Evolutionary conservation across 1,140 invertebrate species (phyloP).

Genomic region (Drosophila mojavensis): DNA sequence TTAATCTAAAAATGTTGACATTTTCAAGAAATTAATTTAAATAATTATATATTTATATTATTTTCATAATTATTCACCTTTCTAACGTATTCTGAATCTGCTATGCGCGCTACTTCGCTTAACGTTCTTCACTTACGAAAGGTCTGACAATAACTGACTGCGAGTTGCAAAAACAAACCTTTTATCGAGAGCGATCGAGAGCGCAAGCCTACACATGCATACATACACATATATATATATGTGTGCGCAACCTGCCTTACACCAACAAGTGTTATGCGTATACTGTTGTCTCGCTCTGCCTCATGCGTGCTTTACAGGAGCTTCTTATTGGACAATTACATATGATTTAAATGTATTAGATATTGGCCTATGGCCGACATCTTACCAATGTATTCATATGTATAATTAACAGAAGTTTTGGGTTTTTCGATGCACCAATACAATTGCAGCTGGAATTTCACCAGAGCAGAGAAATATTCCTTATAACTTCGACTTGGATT

Average conservation of each 20-base stretch:
- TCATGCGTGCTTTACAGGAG: neutral
- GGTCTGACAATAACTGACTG: conserved; percentile 3
- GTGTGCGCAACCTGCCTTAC: conserved; percentile 34
- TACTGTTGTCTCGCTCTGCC: conserved; percentile 41
- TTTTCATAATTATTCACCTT: conserved; percentile 65
- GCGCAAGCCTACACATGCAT: conserved; percentile 9
- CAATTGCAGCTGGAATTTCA: conserved; percentile 58
- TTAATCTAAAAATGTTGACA: conserved; percentile 14
- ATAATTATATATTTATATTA: neutral
- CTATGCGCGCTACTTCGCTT: conserved; percentile 2
- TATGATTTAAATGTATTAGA: conserved; percentile 30
- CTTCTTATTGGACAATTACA: conserved; percentile 57
- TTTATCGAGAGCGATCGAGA: conserved; percentile 15
- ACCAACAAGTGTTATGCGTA: conserved; percentile 46
- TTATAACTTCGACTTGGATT: neutral
- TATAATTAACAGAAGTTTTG: conserved; percentile 38
- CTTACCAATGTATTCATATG: conserved; percentile 18
- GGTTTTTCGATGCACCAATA: conserved; percentile 55
- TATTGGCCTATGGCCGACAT: conserved; percentile 29
- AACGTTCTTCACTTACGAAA: neutral
- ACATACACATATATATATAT: neutral
- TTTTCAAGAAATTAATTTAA: conserved; percentile 16
- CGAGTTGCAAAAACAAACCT: neutral
- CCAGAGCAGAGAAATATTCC: conserved; percentile 52
- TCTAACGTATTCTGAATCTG: neutral